These are phyloP conservation scores for Mechanitis messenoides DNA, from an alignment of 2,888 invertebrate genomes.

Conservation along the genomic window DNA sequence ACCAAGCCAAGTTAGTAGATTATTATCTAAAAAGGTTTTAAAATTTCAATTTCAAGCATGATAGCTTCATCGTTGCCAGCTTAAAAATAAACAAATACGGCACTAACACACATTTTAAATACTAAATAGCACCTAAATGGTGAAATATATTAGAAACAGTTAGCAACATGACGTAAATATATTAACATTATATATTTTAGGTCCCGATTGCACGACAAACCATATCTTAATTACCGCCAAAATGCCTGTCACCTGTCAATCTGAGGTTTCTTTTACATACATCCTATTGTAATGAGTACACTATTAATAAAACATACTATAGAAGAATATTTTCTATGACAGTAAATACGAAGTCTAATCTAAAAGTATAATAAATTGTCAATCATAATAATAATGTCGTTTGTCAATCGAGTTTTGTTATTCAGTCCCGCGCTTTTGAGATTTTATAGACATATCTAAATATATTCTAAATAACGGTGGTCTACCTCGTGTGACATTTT, in stretches of 20 bases:
- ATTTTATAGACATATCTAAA: conserved; percentile 44
- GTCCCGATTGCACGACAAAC: conserved; percentile 30
- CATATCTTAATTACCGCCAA: conserved; percentile 23
- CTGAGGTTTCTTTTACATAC: background rate
- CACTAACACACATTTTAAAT: conserved; percentile 42
- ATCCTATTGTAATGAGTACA: conserved; percentile 1
- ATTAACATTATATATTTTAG: conserved; percentile 33
- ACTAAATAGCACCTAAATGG: conserved; percentile 70
- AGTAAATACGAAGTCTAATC: conserved; percentile 4
- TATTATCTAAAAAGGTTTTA: no score
- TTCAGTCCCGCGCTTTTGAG: conserved; percentile 50
- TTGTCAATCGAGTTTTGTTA: conserved; percentile 32
- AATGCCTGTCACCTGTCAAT: conserved; percentile 19
- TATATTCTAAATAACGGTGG: conserved; percentile 68
- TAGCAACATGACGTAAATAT: conserved; percentile 47
- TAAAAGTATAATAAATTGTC: background rate
- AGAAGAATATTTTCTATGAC: conserved; percentile 3
- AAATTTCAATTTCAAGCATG: conserved; percentile 7
- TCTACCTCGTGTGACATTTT: conserved; percentile 65
- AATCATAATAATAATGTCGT: background rate
- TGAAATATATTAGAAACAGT: conserved; percentile 46
- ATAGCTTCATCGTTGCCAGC: conserved; percentile 12
- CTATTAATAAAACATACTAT: conserved; percentile 2
- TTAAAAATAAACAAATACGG: conserved; percentile 26
- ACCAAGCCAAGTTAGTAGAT: conserved; percentile 36